phyloP scores from a whole-genome alignment of 2,113 vertebrate species.

The Clarias batrachus region DNA sequence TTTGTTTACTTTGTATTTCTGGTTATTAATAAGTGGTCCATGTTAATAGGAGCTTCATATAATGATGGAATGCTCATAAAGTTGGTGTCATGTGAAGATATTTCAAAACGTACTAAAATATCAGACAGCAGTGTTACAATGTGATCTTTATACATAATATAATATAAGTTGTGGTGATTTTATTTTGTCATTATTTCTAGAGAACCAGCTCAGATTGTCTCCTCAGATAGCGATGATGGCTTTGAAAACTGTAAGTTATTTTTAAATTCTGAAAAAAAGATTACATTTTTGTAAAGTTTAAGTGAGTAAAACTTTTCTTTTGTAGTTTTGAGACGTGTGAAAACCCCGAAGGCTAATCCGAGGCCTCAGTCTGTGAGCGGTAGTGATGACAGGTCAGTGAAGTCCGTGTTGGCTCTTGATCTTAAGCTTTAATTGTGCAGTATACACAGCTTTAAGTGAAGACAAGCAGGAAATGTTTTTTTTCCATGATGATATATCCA shows the following conservation, averaged over 20 bases:
- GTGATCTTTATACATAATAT: background rate
- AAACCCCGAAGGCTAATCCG: slow-evolving; percentile 66
- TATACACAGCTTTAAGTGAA: background rate
- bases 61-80: background rate
- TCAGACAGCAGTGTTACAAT: background rate
- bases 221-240: slow-evolving; percentile 63
- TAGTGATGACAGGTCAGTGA: slow-evolving; percentile 67
- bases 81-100: background rate
- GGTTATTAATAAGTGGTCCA: background rate
- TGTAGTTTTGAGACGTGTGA: slow-evolving; percentile 68
- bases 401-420: background rate
- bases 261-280: background rate
- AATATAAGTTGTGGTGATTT: background rate
- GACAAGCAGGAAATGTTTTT: background rate
- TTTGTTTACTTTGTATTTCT: background rate
- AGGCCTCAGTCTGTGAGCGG: slow-evolving; percentile 42
- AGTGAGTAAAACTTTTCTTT: background rate
- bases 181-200: slow-evolving; percentile 41
- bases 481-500: background rate
- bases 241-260: slow-evolving; percentile 74
- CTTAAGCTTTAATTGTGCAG: background rate
- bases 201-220: slow-evolving; percentile 52
- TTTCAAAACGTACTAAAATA: background rate
- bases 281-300: background rate
- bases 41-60: background rate